These are phyloP conservation scores for Matsumurasca onukii DNA, from an alignment of 1,140 invertebrate genomes.

Conservation along the genomic window DNA sequence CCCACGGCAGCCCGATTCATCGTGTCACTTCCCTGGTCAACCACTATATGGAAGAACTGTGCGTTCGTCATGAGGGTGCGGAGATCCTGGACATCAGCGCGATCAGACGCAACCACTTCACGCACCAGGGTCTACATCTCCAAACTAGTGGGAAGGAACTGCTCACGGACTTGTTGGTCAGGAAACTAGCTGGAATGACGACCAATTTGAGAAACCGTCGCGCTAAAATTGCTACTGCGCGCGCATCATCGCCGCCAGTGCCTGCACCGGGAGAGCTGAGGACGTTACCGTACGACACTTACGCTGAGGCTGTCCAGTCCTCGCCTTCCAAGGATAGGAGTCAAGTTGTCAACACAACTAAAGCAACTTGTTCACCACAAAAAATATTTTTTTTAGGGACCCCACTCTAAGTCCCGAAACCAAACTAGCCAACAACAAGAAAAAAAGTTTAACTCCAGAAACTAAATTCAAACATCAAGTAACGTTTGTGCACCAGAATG, in stretches of 20 bases:
- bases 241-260: neutral
- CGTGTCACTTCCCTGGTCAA: neutral
- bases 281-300: neutral
- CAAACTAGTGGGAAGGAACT: neutral
- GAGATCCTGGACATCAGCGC: neutral
- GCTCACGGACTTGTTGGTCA: neutral
- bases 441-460: neutral
- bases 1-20: neutral
- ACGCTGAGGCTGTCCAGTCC: neutral
- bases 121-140: neutral
- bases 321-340: too few relatives aligned
- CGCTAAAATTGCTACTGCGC: neutral
- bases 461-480: neutral
- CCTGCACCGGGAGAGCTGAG: neutral
- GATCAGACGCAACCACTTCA: neutral
- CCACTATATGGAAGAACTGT: neutral
- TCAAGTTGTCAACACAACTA: too few relatives aligned
- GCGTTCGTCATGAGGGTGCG: neutral
- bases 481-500: constrained; percentile 2
- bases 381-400: neutral
- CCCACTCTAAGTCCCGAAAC: neutral
- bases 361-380: neutral
- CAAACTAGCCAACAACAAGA: neutral
- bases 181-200: neutral
- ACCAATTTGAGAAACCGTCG: neutral